A percentile compares a stretch with the other conserved stretches of the same genome.
phyloP scores from a whole-genome alignment of 1,140 invertebrate species.

The Rhopalosiphum padi region DNA sequence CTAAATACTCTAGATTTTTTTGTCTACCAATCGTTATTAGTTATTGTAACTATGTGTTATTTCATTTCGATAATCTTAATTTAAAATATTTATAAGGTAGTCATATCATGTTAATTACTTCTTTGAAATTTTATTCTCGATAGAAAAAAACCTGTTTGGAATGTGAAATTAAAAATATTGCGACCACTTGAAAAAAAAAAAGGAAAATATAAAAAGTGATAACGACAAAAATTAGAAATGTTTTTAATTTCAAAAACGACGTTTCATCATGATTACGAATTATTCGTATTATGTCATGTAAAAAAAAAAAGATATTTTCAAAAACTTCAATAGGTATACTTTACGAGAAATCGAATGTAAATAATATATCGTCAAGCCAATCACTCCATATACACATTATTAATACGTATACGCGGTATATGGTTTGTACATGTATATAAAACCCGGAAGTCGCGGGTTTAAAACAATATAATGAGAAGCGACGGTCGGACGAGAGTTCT shows the following conservation, averaged over 20 bases:
- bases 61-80: too few species aligned
- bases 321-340: background rate
- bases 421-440: background rate
- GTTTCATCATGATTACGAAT: too few species aligned
- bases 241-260: too few species aligned
- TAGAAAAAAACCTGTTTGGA: too few species aligned
- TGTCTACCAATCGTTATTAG: too few species aligned
- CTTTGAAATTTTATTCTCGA: background rate
- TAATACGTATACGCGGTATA: background rate
- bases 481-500: background rate
- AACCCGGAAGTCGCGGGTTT: background rate
- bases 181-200: background rate
- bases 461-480: constrained; percentile 49
- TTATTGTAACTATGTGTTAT: too few species aligned
- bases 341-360: background rate
- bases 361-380: background rate
- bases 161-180: background rate
- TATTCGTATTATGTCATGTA: too few species aligned
- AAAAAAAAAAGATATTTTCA: background rate
- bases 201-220: background rate
- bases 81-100: too few species aligned
- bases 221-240: too few species aligned
- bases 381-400: background rate
- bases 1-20: too few species aligned
- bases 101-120: background rate